Evolutionary conservation across 2,797 vertebrate genomes (phyloP).

Genomic region (Synaphobranchus kaupii): DNA sequence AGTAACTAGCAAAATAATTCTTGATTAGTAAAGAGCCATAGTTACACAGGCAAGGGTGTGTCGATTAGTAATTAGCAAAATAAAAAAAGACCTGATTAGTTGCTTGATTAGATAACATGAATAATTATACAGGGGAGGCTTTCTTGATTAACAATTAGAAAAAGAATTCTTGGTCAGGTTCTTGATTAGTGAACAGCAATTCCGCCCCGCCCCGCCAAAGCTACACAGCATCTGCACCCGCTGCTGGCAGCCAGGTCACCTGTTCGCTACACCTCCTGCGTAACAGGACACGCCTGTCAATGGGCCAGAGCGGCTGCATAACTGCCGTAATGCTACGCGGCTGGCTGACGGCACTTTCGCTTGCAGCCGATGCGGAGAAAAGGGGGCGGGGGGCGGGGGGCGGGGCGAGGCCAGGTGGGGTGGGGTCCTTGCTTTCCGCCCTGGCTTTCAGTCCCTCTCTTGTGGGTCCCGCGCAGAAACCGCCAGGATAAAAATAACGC

Average conservation of each 20-base stretch:
- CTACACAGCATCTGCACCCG: background rate
- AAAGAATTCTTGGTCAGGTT: background rate
- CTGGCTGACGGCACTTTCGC: too few relatives aligned
- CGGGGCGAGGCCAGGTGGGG: background rate
- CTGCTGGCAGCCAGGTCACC: background rate
- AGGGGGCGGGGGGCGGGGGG: too few relatives aligned
- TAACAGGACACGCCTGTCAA: background rate
- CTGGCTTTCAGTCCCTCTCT: background rate
- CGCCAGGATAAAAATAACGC: background rate
- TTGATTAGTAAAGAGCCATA: too few relatives aligned
- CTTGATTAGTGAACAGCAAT: background rate
- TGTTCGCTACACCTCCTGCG: background rate
- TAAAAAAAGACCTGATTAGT: too few relatives aligned
- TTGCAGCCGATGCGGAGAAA: too few relatives aligned
- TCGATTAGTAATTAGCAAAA: too few relatives aligned
- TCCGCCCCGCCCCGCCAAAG: too few relatives aligned
- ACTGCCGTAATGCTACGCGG: too few relatives aligned
- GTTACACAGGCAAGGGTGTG: too few relatives aligned
- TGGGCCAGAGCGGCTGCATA: too few relatives aligned
- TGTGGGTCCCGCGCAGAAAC: background rate
- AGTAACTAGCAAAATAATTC: too few relatives aligned
- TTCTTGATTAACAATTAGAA: background rate
- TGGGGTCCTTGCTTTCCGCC: background rate
- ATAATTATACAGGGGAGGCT: background rate
- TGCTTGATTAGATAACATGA: background rate